These are phyloP conservation scores for Camptogramma bilineatum DNA, from an alignment of 2,888 invertebrate species.

Conservation along the genomic window DNA sequence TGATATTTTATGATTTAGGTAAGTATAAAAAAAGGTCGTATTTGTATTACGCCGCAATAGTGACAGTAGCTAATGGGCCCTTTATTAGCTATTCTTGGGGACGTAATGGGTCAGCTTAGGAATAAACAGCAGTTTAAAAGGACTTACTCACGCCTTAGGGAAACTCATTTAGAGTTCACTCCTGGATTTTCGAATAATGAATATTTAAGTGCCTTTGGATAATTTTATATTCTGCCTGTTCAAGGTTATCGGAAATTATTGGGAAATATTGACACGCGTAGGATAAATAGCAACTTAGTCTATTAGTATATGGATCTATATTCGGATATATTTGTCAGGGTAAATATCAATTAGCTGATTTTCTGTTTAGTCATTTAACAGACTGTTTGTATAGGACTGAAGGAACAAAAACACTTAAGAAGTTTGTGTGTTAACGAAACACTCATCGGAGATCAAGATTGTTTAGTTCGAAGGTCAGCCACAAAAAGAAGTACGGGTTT, in stretches of 20 bases:
- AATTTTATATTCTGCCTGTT: conserved; percentile 2
- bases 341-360: neutral
- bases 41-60: neutral
- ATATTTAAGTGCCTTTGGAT: conserved; percentile 17
- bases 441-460: neutral
- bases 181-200: conserved; percentile 22
- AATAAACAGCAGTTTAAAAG: conserved; percentile 15
- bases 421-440: neutral
- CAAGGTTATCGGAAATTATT: neutral
- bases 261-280: neutral
- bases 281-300: neutral
- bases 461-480: neutral
- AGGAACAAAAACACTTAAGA: neutral
- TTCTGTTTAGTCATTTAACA: neutral
- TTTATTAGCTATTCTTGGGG: neutral
- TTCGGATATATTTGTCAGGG: neutral
- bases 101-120: conserved; percentile 12
- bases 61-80: neutral
- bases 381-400: neutral
- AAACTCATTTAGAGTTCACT: conserved; percentile 15
- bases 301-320: too few species aligned
- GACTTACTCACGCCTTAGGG: conserved; percentile 16
- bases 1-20: neutral
- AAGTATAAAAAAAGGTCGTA: neutral
- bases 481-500: neutral